Conservation (phyloP, 1,140 invertebrate species). For the Aphaenogaster ashmeadi region DNA sequence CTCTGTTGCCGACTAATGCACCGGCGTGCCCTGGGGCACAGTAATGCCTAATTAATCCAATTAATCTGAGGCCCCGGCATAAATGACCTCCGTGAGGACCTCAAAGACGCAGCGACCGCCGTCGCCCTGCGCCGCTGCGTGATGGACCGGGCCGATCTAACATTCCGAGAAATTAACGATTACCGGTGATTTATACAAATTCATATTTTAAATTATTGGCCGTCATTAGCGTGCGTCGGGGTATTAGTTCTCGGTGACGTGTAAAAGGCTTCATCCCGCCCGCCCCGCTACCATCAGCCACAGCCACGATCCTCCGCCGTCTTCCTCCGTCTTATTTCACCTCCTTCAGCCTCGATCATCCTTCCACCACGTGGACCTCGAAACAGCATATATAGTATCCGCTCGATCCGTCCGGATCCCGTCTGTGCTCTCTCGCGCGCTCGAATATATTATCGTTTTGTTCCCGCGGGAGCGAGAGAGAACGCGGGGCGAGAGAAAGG, state of each 20-base stretch:
- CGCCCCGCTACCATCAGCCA: conserved; percentile 53
- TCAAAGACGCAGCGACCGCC: conserved; percentile 77
- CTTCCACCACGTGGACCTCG: conserved; percentile 72
- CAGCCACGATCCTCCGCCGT: conserved; percentile 33
- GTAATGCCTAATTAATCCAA: conserved; percentile 88
- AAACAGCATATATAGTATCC: conserved; percentile 77
- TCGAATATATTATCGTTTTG: conserved; percentile 87
- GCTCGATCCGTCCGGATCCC: conserved; percentile 77
- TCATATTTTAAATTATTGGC: conserved; percentile 87
- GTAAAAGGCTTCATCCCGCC: conserved; percentile 74
- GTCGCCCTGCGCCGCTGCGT: conserved; percentile 74
- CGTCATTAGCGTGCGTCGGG: conserved; percentile 84
- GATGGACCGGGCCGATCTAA: conserved; percentile 86
- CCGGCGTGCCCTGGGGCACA: conserved; percentile 82
- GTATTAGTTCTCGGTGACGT: conserved; percentile 84
- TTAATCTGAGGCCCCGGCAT: conserved; percentile 85
- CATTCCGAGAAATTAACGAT: conserved; percentile 88
- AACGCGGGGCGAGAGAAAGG: conserved; percentile 17
- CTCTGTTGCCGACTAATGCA: conserved; percentile 83
- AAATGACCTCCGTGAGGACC: conserved; percentile 84
- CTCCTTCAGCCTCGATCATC: conserved; percentile 75
- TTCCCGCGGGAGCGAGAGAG: conserved; percentile 79
- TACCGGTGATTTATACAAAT: conserved; percentile 87
- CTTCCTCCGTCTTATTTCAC: conserved; percentile 67
- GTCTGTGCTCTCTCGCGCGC: conserved; percentile 72